Base-by-base conservation (phyloP, 1,140 invertebrate species). In the Ericerus pela region DNA sequence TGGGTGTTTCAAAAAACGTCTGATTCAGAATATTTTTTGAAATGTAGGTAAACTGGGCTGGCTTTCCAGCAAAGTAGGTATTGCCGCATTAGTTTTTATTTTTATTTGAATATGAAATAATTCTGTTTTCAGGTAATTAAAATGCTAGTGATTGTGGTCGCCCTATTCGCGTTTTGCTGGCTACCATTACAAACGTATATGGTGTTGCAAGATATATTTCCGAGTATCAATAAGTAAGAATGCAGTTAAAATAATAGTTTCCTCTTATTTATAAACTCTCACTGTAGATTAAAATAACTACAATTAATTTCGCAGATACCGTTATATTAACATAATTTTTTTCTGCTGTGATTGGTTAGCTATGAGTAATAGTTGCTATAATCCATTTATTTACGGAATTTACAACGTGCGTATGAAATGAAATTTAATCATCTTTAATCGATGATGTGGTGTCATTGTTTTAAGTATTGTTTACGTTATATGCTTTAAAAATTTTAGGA, bases 131-230 rank as follows among this genome's bases (percentile, higher is more conserved):
- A 88, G 84, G 84, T 87, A 12, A 88, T 89, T 61, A 87, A 87
- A 73, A 88, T 88, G 84, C 68, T 88, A 54, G 79, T 85, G 11
- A 78, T 86, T 30, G 84, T 89, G 1, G 85, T 88, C 14, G 74
- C 80, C 8, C 70, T 88, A 3, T 89, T 88, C 62, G 82, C 80
- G 0, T 63, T 88, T 2, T 88, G 84, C 65, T 89, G 85, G 85
- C 69, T 88, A 22, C 85, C 85, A 1, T 71, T 87, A 47, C 85
- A 88, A 64, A 77, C 75, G 18, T 90, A 84, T 67, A 81, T 80
- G 69, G 75, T 84, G 60, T 69, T 85, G 31, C 78, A 79, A 60
- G 78, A 81, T 38, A 78, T 80, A 37, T 78, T 79, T 62, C 77
- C 79, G 22, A 68, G 75, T 58, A 81, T 86, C 54, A 85, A 85